Evolutionary conservation across 2,797 vertebrate genomes (phyloP).

Genomic region (Huso huso): DNA sequence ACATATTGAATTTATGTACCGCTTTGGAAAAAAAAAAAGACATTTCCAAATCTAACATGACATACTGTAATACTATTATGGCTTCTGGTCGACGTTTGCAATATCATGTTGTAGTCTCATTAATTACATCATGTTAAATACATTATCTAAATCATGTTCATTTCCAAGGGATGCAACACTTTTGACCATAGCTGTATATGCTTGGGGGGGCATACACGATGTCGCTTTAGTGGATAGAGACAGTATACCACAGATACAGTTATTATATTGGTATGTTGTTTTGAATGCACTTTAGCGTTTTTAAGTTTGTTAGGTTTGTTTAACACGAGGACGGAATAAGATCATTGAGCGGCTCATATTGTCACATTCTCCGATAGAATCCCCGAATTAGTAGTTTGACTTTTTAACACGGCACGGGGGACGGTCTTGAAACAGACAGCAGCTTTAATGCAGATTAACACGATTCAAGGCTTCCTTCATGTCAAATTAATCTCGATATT

Average conservation of each 20-base stretch:
- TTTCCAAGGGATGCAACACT: too few relatives aligned
- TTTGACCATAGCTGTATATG: too few relatives aligned
- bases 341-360: neutral
- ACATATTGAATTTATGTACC: too few relatives aligned
- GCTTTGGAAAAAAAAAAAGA: too few relatives aligned
- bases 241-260: neutral
- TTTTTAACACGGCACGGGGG: constrained; percentile 6
- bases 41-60: too few relatives aligned
- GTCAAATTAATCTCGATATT: constrained; percentile 11
- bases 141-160: too few relatives aligned
- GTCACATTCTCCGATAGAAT: constrained; percentile 3
- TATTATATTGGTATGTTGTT: neutral
- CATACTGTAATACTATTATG: too few relatives aligned
- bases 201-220: too few relatives aligned
- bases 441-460: constrained; percentile 6
- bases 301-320: constrained; percentile 2
- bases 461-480: constrained; percentile 4
- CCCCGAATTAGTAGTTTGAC: constrained; percentile 9
- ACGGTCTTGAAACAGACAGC: constrained; percentile 22
- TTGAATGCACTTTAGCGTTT: constrained; percentile 1
- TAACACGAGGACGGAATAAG: neutral
- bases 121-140: too few relatives aligned
- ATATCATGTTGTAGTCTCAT: too few relatives aligned
- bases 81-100: too few relatives aligned
- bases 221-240: too few relatives aligned